Conservation (phyloP, 2,797 vertebrate genomes). For the Amazona ochrocephala region DNA sequence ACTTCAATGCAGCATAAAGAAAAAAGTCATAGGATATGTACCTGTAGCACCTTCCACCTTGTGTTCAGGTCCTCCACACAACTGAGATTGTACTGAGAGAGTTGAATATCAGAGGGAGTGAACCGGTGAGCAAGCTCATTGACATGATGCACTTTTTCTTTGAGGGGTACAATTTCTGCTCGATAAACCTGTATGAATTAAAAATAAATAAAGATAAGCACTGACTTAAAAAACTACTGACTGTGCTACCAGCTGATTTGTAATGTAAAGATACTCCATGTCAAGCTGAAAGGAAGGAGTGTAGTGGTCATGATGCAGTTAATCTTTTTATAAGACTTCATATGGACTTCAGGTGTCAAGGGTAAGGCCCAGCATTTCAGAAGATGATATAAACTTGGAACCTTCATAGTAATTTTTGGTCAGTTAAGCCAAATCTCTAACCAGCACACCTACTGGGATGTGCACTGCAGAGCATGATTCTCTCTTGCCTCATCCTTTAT, state of each 20-base stretch:
- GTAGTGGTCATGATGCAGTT: rapidly evolving
- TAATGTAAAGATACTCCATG: rapidly evolving
- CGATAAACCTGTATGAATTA: slow-evolving; percentile 84
- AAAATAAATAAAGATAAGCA: neutral
- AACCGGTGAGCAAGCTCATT: slow-evolving; percentile 89
- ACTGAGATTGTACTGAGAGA: slow-evolving; percentile 90
- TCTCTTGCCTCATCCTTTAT: neutral
- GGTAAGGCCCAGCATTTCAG: neutral
- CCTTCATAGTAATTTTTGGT: neutral
- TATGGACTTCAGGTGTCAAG: neutral
- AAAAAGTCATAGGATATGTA: slow-evolving; percentile 57
- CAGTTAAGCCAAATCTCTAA: neutral
- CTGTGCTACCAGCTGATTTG: neutral
- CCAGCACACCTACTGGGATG: neutral
- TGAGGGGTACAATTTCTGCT: slow-evolving; percentile 89
- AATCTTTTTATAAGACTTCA: neutral
- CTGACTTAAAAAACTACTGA: neutral
- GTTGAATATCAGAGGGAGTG: slow-evolving; percentile 83
- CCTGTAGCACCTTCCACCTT: slow-evolving; percentile 94
- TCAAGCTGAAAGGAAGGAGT: neutral
- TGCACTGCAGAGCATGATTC: neutral
- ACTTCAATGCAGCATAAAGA: neutral
- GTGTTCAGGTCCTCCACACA: slow-evolving; percentile 91
- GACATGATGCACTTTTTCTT: slow-evolving; percentile 89
- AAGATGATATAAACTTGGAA: neutral